Conservation (phyloP, 2,888 invertebrate genomes). For the Euproctis similis region DNA sequence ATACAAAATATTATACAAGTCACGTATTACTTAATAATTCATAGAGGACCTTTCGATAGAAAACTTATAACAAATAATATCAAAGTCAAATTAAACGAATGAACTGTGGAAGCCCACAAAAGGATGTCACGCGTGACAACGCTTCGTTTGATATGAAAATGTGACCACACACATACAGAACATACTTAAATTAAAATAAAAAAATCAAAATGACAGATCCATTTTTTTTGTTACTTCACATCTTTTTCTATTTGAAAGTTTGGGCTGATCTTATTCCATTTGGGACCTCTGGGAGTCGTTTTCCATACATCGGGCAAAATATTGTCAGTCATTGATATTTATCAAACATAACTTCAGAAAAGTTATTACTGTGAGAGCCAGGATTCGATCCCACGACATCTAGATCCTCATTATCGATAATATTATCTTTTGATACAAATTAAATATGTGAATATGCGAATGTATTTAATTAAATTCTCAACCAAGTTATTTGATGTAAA, state of each 20-base stretch:
- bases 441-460: slow-evolving; percentile 4
- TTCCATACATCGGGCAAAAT: no score
- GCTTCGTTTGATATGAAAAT: slow-evolving; percentile 23
- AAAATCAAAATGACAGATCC: no score
- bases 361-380: no score
- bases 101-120: slow-evolving; percentile 22
- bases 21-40: slow-evolving; percentile 34
- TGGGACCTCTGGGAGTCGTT: no score
- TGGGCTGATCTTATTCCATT: no score
- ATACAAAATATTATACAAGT: slow-evolving; percentile 20
- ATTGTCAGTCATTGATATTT: no score
- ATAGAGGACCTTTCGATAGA: slow-evolving; percentile 24
- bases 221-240: no score
- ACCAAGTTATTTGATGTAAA: slow-evolving; percentile 16
- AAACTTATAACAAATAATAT: slow-evolving; percentile 40
- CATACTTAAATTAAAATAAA: slow-evolving; percentile 8
- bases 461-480: slow-evolving; percentile 24
- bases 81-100: slow-evolving; percentile 28
- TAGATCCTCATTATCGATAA: no score
- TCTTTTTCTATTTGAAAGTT: no score
- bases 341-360: no score
- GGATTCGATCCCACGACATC: no score
- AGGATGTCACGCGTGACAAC: slow-evolving; percentile 23
- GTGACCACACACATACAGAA: slow-evolving; percentile 23
- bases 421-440: background rate